phyloP scores from a whole-genome alignment of 1,140 invertebrate species.

The Temnothorax nylanderi region DNA sequence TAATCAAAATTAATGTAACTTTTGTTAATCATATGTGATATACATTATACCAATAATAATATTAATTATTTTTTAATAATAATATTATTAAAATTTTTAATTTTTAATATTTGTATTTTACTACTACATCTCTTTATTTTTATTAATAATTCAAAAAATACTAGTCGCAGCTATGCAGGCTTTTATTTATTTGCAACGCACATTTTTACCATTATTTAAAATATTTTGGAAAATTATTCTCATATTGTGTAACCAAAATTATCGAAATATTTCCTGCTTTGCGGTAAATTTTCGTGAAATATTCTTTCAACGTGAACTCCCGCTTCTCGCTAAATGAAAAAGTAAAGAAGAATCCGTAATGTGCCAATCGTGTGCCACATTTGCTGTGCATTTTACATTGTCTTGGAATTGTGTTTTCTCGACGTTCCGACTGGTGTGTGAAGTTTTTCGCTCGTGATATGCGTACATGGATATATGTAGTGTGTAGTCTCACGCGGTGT shows the following conservation, averaged over 20 bases:
- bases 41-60: no score
- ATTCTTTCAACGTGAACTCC: neutral
- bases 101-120: no score
- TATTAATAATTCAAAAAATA: no score
- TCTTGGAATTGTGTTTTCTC: constrained; percentile 45
- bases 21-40: no score
- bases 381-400: neutral
- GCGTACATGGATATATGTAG: neutral
- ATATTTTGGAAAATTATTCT: neutral
- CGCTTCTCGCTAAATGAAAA: neutral
- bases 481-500: neutral
- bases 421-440: neutral
- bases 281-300: neutral
- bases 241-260: neutral
- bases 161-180: no score
- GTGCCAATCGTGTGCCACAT: neutral
- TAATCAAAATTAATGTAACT: no score
- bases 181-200: neutral
- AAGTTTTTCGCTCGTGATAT: constrained; percentile 35
- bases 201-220: neutral
- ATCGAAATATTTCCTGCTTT: neutral
- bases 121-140: neutral
- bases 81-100: no score
- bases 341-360: neutral
- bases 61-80: no score